phyloP scores from a whole-genome alignment of 2,888 invertebrate species.

The Pollenia angustigena region DNA sequence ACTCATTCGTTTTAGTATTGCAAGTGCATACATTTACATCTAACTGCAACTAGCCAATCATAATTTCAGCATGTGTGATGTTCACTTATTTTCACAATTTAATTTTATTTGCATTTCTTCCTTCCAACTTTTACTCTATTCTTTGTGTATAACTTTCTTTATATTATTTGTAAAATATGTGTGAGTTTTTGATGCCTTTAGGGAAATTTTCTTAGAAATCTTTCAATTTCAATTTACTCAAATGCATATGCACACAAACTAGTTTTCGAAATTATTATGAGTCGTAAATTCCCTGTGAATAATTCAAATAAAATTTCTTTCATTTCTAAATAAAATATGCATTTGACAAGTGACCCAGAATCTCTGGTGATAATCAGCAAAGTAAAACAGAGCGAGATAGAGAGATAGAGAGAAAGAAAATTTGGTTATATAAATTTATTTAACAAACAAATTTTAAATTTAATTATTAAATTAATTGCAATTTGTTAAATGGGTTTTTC shows the following conservation, averaged over 20 bases:
- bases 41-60: not conserved
- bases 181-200: constrained; percentile 53
- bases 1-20: not conserved
- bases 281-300: constrained; percentile 23
- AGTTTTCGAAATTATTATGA: constrained; percentile 9
- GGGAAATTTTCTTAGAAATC: constrained; percentile 55
- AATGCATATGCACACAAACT: not conserved
- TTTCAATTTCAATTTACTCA: constrained; percentile 53
- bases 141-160: constrained; percentile 23
- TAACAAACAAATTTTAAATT: constrained; percentile 15
- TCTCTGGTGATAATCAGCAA: constrained; percentile 55
- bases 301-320: constrained; percentile 44
- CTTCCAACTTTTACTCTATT: not conserved
- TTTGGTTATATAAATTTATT: constrained; percentile 41
- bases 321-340: constrained; percentile 57
- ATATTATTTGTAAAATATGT: constrained; percentile 24
- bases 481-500: not conserved
- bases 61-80: not conserved
- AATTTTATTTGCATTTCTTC: constrained; percentile 13
- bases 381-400: not conserved
- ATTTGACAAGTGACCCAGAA: constrained; percentile 58
- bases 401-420: constrained; percentile 1
- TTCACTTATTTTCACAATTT: constrained; percentile 15
- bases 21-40: not conserved
- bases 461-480: constrained; percentile 36